phyloP scores from a whole-genome alignment of 1,140 invertebrate genomes.

The Oscheius sp. region DNA sequence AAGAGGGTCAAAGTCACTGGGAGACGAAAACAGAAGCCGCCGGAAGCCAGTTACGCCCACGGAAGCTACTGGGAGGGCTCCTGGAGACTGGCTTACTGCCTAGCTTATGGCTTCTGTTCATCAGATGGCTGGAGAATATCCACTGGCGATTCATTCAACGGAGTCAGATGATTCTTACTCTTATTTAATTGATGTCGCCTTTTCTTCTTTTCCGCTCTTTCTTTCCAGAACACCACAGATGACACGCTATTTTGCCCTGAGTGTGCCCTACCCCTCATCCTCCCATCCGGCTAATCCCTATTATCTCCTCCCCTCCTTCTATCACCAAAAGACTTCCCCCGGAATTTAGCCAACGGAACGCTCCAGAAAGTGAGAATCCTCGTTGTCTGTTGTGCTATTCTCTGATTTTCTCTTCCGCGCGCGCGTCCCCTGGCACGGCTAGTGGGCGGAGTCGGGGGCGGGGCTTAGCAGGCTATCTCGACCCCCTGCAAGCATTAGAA shows the following conservation, averaged over 20 bases:
- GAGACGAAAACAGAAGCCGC: not conserved
- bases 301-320: not conserved
- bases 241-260: not conserved
- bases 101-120: no score
- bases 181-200: no score
- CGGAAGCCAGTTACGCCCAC: no score
- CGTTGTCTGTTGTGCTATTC: not conserved
- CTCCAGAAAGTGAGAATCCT: no score
- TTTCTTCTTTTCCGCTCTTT: not conserved
- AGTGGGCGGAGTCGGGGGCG: not conserved
- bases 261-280: not conserved
- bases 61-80: no score
- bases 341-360: no score
- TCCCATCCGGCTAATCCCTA: not conserved
- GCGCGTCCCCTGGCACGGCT: conserved; percentile 9
- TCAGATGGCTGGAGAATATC: no score
- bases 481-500: not conserved
- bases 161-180: no score
- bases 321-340: no score
- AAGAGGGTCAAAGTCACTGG: conserved; percentile 9
- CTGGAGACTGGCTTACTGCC: no score
- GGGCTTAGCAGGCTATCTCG: not conserved
- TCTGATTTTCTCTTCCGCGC: not conserved
- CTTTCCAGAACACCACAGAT: not conserved
- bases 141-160: no score